phyloP scores from a whole-genome alignment of 2,888 invertebrate genomes.

The Harmothoe impar region DNA sequence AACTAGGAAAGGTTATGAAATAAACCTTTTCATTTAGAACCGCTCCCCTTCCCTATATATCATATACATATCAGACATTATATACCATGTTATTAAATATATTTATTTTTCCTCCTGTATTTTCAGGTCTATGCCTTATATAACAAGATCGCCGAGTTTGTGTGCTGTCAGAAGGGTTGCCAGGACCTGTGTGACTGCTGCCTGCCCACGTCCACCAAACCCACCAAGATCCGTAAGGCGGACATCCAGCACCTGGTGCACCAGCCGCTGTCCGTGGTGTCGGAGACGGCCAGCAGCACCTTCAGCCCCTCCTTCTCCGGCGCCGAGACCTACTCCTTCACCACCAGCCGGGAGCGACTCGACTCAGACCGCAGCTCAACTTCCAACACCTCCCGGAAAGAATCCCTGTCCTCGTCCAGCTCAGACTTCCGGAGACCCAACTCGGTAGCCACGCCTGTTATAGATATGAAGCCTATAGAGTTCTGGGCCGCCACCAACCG shows the following conservation, averaged over 20 bases:
- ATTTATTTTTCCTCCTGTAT: background rate
- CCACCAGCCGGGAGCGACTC: constrained; percentile 74
- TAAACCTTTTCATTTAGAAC: too few relatives aligned
- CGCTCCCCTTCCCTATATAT: too few relatives aligned
- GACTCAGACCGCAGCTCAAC: constrained; percentile 74
- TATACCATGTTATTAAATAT: too few relatives aligned
- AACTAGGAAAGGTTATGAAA: too few relatives aligned
- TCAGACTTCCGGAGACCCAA: constrained; percentile 76
- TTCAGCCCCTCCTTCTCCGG: constrained; percentile 70
- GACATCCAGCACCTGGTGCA: constrained; percentile 80
- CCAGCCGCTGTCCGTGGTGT: constrained; percentile 60
- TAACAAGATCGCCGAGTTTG: constrained; percentile 65
- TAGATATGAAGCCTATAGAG: constrained; percentile 84
- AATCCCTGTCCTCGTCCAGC: constrained; percentile 74
- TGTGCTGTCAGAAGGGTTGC: constrained; percentile 73
- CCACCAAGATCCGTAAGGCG: constrained; percentile 74
- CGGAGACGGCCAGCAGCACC: constrained; percentile 67
- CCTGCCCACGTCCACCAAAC: constrained; percentile 62
- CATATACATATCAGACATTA: too few relatives aligned
- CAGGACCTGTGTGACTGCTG: constrained; percentile 76
- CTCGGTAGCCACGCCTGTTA: constrained; percentile 78
- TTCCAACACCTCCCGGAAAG: constrained; percentile 47
- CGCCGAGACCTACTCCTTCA: constrained; percentile 32
- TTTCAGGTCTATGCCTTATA: constrained; percentile 65
- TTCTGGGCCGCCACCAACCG: constrained; percentile 83